Conservation (phyloP, 1,140 invertebrate species). For the Drosophila biarmipes region DNA sequence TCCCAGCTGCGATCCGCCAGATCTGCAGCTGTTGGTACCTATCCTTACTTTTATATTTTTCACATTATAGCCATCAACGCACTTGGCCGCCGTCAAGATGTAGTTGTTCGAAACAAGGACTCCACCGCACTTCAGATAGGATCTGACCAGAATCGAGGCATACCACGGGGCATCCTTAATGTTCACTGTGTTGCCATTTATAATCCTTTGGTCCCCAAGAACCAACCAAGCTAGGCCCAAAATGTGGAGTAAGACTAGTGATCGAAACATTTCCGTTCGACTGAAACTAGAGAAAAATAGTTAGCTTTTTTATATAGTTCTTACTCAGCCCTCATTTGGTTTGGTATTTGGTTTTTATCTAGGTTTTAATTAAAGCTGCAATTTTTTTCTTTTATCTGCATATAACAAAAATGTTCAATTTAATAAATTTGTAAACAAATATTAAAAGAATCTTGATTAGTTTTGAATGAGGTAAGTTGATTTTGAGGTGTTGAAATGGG, state of each 20-base stretch:
- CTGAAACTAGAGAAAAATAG: not conserved
- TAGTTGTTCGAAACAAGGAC: not conserved
- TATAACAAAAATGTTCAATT: not conserved
- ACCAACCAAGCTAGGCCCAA: not conserved
- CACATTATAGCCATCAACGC: not conserved
- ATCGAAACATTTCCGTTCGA: not conserved
- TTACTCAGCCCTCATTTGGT: not conserved
- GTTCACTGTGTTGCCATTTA: not conserved
- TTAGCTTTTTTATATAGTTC: not conserved
- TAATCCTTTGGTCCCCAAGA: not conserved
- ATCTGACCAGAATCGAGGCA: not conserved
- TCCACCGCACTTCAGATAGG: not conserved
- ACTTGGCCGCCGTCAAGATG: slow-evolving; percentile 11
- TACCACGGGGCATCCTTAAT: slow-evolving; percentile 4
- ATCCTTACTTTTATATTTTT: not conserved
- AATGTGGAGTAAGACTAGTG: not conserved
- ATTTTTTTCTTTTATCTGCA: not conserved
- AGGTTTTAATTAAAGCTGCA: not conserved
- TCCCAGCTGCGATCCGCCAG: not conserved
- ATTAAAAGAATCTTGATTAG: not conserved
- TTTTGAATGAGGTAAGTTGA: not conserved
- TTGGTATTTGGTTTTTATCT: not conserved
- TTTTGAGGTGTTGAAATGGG: not conserved
- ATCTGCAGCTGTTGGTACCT: not conserved
- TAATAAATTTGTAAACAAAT: not conserved